phyloP scores from a whole-genome alignment of 2,888 invertebrate species.

The Ectemnius lituratus region DNA sequence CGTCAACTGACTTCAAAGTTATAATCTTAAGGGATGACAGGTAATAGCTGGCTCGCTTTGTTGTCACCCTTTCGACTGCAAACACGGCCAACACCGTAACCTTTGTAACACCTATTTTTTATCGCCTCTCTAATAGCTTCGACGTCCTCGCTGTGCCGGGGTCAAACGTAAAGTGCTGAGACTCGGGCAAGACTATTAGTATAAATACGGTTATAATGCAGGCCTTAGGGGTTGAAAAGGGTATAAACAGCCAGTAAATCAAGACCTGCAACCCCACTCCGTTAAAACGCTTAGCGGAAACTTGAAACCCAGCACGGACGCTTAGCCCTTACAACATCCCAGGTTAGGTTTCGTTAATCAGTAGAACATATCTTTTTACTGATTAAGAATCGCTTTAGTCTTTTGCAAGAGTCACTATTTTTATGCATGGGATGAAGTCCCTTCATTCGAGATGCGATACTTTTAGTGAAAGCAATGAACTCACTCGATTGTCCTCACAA shows the following conservation, averaged over 20 bases:
- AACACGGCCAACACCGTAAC: conserved; percentile 26
- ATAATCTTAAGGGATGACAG: conserved; percentile 41
- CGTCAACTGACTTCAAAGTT: conserved; percentile 34
- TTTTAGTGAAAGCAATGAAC: no score
- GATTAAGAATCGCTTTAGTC: no score
- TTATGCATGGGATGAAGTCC: no score
- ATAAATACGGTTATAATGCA: conserved; percentile 76
- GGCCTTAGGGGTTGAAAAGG: conserved; percentile 68
- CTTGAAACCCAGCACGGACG: conserved; percentile 54
- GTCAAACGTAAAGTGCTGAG: conserved; percentile 44
- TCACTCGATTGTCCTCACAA: no score
- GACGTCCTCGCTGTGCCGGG: conserved; percentile 64
- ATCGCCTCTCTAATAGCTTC: conserved; percentile 40
- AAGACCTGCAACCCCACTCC: conserved; percentile 59
- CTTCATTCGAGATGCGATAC: no score
- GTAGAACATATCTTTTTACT: background rate
- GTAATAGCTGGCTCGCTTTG: conserved; percentile 38
- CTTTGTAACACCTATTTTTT: conserved; percentile 30
- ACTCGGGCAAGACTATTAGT: conserved; percentile 69
- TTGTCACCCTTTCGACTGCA: conserved; percentile 31
- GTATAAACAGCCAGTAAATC: conserved; percentile 76
- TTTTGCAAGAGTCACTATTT: no score
- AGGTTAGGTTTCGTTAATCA: conserved; percentile 18
- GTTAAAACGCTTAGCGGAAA: conserved; percentile 47
- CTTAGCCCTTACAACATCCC: conserved; percentile 35